Conservation (phyloP, 2,888 invertebrate species). For the Amaurobius ferox region DNA sequence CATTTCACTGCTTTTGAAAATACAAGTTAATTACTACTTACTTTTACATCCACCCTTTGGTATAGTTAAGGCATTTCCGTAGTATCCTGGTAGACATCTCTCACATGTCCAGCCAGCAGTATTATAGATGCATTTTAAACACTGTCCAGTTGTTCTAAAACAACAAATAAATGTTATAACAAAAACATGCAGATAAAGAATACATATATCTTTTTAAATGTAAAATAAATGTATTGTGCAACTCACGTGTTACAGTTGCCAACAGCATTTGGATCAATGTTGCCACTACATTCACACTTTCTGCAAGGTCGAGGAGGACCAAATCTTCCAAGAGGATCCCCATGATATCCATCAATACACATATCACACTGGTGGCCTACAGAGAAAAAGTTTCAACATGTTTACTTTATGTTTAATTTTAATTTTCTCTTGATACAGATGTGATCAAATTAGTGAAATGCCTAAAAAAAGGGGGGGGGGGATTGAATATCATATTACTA, state of each 20-base stretch:
- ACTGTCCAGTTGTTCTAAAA: constrained; percentile 89
- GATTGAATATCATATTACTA: no score
- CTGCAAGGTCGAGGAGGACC: constrained; percentile 79
- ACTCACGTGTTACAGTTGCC: constrained; percentile 91
- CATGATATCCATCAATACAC: constrained; percentile 96
- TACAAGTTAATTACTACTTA: constrained; percentile 75
- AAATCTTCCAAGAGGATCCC: constrained; percentile 87
- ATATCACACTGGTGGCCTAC: constrained; percentile 90
- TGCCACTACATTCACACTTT: constrained; percentile 80
- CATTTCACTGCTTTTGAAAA: no score
- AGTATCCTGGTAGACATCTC: constrained; percentile 92
- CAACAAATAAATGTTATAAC: background rate
- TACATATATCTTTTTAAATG: background rate
- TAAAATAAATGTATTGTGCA: background rate
- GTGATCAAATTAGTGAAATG: no score
- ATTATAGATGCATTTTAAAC: constrained; percentile 96
- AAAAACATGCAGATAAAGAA: background rate
- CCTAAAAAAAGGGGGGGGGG: no score
- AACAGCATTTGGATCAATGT: constrained; percentile 91
- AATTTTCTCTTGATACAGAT: no score
- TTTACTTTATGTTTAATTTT: no score
- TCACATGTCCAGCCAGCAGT: constrained; percentile 95
- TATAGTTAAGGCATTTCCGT: constrained; percentile 93
- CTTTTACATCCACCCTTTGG: constrained; percentile 88
- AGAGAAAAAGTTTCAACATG: background rate